Percentiles rank a stretch among this genome's conserved stretches.
phyloP scores from a whole-genome alignment of 2,113 vertebrate genomes.

The Eurystomus gularis region DNA sequence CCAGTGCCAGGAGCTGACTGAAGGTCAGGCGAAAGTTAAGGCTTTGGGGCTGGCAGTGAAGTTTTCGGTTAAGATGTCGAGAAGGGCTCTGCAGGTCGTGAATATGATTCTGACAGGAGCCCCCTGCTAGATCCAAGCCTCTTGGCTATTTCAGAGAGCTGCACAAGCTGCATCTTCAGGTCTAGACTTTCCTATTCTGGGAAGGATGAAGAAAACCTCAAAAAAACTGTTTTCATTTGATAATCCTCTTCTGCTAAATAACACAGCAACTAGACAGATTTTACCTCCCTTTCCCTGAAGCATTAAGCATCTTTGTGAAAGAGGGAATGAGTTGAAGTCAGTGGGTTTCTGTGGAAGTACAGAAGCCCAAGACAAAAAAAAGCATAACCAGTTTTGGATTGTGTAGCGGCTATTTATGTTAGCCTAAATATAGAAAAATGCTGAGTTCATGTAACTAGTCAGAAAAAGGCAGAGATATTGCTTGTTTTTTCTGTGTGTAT shows the following conservation, averaged over 20 bases:
- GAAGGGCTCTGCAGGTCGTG: rapidly evolving
- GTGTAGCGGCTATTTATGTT: neutral
- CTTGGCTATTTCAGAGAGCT: rapidly evolving
- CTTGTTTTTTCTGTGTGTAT: neutral
- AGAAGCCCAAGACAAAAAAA: neutral
- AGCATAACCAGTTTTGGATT: neutral
- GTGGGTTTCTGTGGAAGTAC: neutral
- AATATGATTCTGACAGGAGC: neutral
- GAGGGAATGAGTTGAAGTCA: neutral
- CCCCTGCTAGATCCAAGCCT: neutral
- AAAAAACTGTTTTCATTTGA: neutral
- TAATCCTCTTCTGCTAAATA: neutral
- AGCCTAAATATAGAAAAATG: neutral
- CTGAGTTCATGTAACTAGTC: neutral
- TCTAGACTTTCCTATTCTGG: neutral
- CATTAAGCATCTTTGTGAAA: neutral
- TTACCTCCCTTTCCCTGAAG: neutral
- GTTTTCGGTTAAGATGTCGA: neutral
- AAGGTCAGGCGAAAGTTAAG: neutral
- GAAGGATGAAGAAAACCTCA: neutral
- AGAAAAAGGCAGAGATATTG: neutral
- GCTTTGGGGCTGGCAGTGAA: neutral
- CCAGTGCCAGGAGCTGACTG: neutral
- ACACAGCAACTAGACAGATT: neutral
- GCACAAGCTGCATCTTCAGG: neutral